A percentile compares a stretch with the other conserved stretches of the same genome.
Conservation (phyloP, 1,140 invertebrate species). For the Leptinotarsa undecemlineata region DNA sequence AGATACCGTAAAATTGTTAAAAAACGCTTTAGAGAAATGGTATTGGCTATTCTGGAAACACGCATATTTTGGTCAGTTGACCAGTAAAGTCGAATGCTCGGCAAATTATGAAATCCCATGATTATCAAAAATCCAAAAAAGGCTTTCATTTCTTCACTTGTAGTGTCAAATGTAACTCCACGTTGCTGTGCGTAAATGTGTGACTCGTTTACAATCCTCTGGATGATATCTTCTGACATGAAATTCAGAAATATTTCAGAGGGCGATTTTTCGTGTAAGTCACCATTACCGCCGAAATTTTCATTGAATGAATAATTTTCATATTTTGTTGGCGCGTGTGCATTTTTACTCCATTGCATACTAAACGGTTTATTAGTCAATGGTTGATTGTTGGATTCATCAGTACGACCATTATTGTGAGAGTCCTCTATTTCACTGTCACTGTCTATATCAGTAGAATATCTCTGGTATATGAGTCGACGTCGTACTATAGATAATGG, state of each 20-base stretch:
- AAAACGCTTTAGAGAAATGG: background rate
- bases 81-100: slow-evolving; percentile 1
- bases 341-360: slow-evolving; percentile 1
- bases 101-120: background rate
- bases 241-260: background rate
- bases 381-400: background rate
- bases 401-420: background rate
- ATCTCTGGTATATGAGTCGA: background rate
- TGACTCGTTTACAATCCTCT: too few relatives aligned
- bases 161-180: background rate
- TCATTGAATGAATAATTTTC: slow-evolving; percentile 3
- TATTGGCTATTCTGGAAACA: too few relatives aligned
- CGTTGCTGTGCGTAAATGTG: too few relatives aligned
- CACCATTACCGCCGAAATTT: background rate
- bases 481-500: slow-evolving; percentile 5
- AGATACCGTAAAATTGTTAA: background rate
- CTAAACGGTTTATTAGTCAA: background rate
- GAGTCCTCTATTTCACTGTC: background rate
- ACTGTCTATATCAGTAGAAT: background rate
- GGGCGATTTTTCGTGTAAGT: background rate
- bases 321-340: slow-evolving; percentile 2
- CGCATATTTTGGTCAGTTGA: background rate
- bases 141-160: background rate
- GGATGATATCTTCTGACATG: too few relatives aligned
- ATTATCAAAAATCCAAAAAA: slow-evolving; percentile 2